Percentiles rank a stretch among this genome's conserved stretches.
Evolutionary conservation across 2,888 invertebrate species (phyloP).

Genomic region (Galeopsomyia nigrocyanea): DNA sequence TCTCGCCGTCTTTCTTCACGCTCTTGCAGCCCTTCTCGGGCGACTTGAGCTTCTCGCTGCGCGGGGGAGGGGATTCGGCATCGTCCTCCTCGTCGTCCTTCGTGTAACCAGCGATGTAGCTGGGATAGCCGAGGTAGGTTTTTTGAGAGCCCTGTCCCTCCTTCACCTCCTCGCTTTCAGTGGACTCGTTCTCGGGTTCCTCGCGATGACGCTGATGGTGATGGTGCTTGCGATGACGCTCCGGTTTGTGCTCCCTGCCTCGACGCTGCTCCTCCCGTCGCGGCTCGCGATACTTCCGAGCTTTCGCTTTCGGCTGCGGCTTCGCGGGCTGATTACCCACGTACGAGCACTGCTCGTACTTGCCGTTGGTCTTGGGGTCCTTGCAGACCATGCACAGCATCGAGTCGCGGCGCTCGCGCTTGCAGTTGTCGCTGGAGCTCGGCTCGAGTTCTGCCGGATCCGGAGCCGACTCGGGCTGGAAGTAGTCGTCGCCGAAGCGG

Average conservation of each 20-base stretch:
- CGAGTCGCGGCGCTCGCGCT: conserved; percentile 76
- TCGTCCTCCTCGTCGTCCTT: conserved; percentile 26
- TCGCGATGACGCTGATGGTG: conserved; percentile 14
- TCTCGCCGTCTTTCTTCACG: conserved; percentile 66
- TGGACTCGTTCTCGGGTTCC: background rate
- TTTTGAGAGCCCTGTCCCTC: conserved; percentile 33
- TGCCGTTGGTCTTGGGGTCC: conserved; percentile 81
- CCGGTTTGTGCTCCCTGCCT: background rate
- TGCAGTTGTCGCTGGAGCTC: conserved; percentile 75
- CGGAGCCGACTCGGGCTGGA: conserved; percentile 55
- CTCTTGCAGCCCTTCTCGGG: conserved; percentile 52
- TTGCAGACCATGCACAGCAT: conserved; percentile 83
- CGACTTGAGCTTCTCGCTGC: conserved; percentile 8
- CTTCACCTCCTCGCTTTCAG: conserved; percentile 21
- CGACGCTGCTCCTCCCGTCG: conserved; percentile 7
- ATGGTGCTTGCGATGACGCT: background rate
- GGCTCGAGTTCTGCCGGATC: conserved; percentile 74
- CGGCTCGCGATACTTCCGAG: conserved; percentile 42
- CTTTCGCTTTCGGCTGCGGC: conserved; percentile 50
- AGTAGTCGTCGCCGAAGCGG: conserved; percentile 64
- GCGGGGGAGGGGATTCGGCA: background rate
- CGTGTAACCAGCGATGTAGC: conserved; percentile 21
- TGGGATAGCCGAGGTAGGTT: conserved; percentile 33
- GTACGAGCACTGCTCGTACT: conserved; percentile 87
- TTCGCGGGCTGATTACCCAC: conserved; percentile 73